Base-by-base conservation (phyloP, 2,113 vertebrate genomes). In the Dicerorhinus sumatrensis region DNA sequence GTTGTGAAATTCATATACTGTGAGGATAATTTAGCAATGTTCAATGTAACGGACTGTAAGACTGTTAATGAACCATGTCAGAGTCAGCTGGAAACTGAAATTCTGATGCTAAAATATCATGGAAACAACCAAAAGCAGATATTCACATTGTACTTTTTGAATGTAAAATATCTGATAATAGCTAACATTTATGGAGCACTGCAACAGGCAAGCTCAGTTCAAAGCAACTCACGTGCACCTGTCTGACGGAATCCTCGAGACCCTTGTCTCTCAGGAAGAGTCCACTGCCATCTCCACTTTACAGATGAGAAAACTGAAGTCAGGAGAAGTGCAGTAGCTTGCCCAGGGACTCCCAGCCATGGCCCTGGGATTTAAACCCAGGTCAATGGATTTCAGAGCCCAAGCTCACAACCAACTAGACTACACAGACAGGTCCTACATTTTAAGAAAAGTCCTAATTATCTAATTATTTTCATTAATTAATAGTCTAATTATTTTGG, bases 131-230 rank as follows among this genome's bases (percentile, higher is more conserved):
- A 29, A 65, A 76, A 36, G 36, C 67, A 62, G 46, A 39, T 10
- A 20, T 1, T 51, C 31, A 33, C 17, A 31, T 0, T 27, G 54
- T 0, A 8, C 51, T 60, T 56, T 48, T 1, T 65, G 20, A 70
- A 63, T 36, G n/a, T 21, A 62, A 69, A 46, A 27, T 8, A 25
- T 12, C 6, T 60, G 62, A 2, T 51, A 42, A 58, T 2, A 23
- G 17, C 62, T 42, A 23, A 56, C n/a, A 8, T 29, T 4, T 46
- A 17, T n/a, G 84, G 58, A 27, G 31, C 8, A 17, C 0, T 58
- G 20, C 3, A 36, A 33, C 0, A 11, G n/a, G 17, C 16, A 8
- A 18, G 60, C 17, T 75, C 21, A 13, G 6, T 1, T 20, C 21
- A 54, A 46, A 60, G 91, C 18, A 42, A 31, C 20, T 48, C 25